Evolutionary conservation across 2,888 invertebrate genomes (phyloP).

Genomic region (Meghimatium bilineatum): DNA sequence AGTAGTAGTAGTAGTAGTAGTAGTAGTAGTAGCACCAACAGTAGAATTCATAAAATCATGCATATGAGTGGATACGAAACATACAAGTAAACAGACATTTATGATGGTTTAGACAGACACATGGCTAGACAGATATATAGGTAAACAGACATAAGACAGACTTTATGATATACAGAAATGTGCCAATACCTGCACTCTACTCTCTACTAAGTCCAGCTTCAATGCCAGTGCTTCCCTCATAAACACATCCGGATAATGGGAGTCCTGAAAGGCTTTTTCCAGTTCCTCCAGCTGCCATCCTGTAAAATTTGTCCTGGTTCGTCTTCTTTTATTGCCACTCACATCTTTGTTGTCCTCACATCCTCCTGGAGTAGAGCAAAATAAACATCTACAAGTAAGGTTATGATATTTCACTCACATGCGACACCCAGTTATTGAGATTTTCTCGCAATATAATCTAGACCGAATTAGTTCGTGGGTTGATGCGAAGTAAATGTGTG

Average conservation of each 20-base stretch:
- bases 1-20: constrained; percentile 4
- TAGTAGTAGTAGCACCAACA: not conserved
- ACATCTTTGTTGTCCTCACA: constrained; percentile 38
- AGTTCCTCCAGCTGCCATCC: constrained; percentile 84
- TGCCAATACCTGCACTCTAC: constrained; percentile 92
- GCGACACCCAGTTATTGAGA: too few species aligned
- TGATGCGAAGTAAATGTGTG: too few species aligned
- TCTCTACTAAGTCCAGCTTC: constrained; percentile 96
- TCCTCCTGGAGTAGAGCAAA: not conserved
- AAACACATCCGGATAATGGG: constrained; percentile 98
- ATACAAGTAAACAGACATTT: too few species aligned
- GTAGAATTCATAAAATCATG: not conserved
- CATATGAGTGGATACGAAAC: too few species aligned
- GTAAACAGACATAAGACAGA: not conserved
- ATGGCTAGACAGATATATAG: not conserved
- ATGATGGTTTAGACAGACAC: not conserved
- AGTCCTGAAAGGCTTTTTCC: constrained; percentile 95
- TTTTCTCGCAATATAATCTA: too few species aligned
- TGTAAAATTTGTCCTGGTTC: constrained; percentile 81
- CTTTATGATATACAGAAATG: constrained; percentile 68
- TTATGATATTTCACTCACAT: too few species aligned
- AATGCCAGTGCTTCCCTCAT: constrained; percentile 98
- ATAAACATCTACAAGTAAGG: too few species aligned
- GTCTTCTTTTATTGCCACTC: constrained; percentile 57
- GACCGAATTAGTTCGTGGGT: too few species aligned